Evolutionary conservation across 2,888 invertebrate genomes (phyloP).

Genomic region (Eugnorisma glareosa): DNA sequence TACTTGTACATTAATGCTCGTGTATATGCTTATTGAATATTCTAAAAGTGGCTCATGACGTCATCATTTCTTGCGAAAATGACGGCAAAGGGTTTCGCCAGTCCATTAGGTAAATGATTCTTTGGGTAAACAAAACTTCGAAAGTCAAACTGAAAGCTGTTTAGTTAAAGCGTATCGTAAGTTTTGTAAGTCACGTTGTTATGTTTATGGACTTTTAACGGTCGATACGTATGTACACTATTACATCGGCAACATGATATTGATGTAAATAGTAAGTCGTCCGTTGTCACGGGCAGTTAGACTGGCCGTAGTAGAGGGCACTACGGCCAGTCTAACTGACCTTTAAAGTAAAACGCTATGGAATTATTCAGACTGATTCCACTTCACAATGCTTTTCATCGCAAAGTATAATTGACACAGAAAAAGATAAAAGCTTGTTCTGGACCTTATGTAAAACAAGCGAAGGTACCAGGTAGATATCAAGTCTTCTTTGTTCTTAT

Average conservation of each 20-base stretch:
- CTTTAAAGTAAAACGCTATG: not conserved
- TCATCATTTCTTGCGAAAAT: conserved; percentile 55
- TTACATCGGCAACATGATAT: not conserved
- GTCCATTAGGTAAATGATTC: conserved; percentile 59
- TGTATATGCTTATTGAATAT: conserved; percentile 31
- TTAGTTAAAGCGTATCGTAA: conserved; percentile 26
- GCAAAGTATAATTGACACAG: not conserved
- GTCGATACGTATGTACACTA: conserved; percentile 13
- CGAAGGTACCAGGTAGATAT: not conserved
- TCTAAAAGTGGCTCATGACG: conserved; percentile 28
- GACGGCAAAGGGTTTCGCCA: conserved; percentile 27
- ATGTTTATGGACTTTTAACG: conserved; percentile 12
- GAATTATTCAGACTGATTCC: conserved; percentile 19
- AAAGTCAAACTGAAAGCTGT: conserved; percentile 37
- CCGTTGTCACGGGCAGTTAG: not conserved
- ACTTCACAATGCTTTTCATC: conserved; percentile 2
- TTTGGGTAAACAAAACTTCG: conserved; percentile 38
- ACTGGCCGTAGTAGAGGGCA: not conserved
- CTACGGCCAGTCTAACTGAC: no score
- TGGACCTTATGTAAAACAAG: not conserved
- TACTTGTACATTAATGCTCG: conserved; percentile 11
- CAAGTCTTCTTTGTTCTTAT: not conserved
- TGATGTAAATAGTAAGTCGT: conserved; percentile 6
- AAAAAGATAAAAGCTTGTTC: conserved; percentile 3
- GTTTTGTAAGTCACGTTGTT: conserved; percentile 29